Conservation (phyloP, 1,140 invertebrate species). For the Mactra quadrangularis region DNA sequence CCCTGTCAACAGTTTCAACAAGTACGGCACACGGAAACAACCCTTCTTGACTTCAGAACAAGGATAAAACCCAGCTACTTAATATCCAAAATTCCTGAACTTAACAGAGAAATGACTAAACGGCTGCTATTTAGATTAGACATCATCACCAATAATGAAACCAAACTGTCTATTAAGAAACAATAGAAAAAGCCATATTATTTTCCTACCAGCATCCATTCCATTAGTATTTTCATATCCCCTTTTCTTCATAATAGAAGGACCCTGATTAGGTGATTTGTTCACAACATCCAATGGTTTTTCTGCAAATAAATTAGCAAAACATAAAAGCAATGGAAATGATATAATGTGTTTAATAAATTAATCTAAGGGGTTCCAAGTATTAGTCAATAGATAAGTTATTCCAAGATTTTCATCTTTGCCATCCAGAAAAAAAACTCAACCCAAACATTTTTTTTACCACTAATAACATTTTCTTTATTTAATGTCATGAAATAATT, state of each 20-base stretch:
- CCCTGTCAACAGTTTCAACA: no score
- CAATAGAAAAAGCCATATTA: no score
- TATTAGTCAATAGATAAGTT: no score
- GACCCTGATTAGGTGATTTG: slow-evolving; percentile 72
- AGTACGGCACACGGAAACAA: no score
- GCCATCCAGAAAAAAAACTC: no score
- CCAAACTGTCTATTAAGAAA: slow-evolving; percentile 10
- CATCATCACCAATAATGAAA: neutral
- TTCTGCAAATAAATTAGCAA: slow-evolving; percentile 51
- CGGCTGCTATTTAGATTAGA: neutral
- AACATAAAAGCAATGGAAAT: slow-evolving; percentile 1
- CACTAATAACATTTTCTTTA: no score
- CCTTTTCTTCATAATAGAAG: slow-evolving; percentile 89
- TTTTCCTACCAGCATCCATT: slow-evolving; percentile 90
- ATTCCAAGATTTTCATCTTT: no score
- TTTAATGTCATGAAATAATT: no score
- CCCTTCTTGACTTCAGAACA: no score
- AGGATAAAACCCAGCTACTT: neutral
- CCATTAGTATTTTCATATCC: slow-evolving; percentile 95
- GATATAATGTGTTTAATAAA: no score
- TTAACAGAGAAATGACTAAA: neutral
- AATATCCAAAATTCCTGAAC: neutral
- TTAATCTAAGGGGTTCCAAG: no score
- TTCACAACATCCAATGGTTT: slow-evolving; percentile 60
- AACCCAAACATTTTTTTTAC: no score